Evolutionary conservation across 1,140 invertebrate genomes (phyloP).

Genomic region (Hylyphantes graminicola): DNA sequence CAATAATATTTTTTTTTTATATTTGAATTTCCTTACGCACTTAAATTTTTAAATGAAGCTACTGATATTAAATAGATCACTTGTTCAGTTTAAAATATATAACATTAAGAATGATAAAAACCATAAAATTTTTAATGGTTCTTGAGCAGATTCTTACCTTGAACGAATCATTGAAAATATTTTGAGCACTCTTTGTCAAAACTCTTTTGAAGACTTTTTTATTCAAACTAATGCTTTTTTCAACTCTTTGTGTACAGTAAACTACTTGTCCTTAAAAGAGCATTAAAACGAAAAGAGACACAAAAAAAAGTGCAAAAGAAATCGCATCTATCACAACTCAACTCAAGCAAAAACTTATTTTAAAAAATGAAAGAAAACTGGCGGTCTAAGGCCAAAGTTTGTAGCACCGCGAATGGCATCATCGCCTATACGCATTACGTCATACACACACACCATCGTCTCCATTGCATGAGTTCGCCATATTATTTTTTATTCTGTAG

Average conservation of each 20-base stretch:
- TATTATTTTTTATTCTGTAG: slow-evolving; percentile 17
- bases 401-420: slow-evolving; percentile 44
- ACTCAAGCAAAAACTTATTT: slow-evolving; percentile 49
- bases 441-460: not conserved
- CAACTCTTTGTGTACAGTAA: not conserved
- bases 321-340: slow-evolving; percentile 49
- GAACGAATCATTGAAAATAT: too few species aligned
- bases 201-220: too few species aligned
- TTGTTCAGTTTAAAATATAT: too few species aligned
- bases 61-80: too few species aligned
- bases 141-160: too few species aligned
- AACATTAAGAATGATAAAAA: too few species aligned
- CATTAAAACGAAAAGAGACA: slow-evolving; percentile 20
- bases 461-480: slow-evolving; percentile 26
- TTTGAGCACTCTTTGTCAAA: too few species aligned
- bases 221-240: too few species aligned
- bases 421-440: slow-evolving; percentile 53
- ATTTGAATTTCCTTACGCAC: too few species aligned
- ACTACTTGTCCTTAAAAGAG: slow-evolving; percentile 23
- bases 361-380: slow-evolving; percentile 3
- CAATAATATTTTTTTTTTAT: too few species aligned
- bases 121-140: too few species aligned
- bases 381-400: slow-evolving; percentile 19
- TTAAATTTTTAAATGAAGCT: too few species aligned
- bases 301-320: slow-evolving; percentile 1